Percentiles rank a stretch among this genome's conserved stretches.
Evolutionary conservation across 1,140 invertebrate genomes (phyloP).

Genomic region (Whitmania pigra): DNA sequence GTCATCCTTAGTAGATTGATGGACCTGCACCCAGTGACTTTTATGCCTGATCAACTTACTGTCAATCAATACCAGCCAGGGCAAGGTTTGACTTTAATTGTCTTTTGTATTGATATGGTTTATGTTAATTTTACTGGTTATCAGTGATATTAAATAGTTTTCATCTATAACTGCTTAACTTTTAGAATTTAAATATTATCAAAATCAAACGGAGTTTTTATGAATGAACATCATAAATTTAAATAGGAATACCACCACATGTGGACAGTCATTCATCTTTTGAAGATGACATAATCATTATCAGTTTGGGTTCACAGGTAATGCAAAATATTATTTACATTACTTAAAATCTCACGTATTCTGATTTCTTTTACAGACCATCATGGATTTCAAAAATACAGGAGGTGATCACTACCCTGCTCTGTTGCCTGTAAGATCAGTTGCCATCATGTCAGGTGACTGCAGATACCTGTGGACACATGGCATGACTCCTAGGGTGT

Average conservation of each 20-base stretch:
- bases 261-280: slow-evolving; percentile 90
- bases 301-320: slow-evolving; percentile 69
- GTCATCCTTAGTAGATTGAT: slow-evolving; percentile 54
- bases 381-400: slow-evolving; percentile 73
- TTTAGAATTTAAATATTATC: neutral
- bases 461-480: slow-evolving; percentile 52
- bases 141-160: neutral
- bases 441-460: slow-evolving; percentile 70
- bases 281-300: slow-evolving; percentile 69
- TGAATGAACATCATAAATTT: neutral
- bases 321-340: neutral
- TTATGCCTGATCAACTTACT: slow-evolving; percentile 73
- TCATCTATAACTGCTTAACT: neutral
- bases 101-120: neutral
- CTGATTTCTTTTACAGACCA: slow-evolving; percentile 37
- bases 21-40: slow-evolving; percentile 40
- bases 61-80: slow-evolving; percentile 80
- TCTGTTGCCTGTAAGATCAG: slow-evolving; percentile 59
- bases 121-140: neutral
- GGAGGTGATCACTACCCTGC: slow-evolving; percentile 51
- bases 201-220: neutral
- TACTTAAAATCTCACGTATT: neutral
- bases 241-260: slow-evolving; percentile 80
- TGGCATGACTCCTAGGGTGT: slow-evolving; percentile 64
- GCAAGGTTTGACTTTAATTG: slow-evolving; percentile 56